phyloP scores from a whole-genome alignment of 2,797 vertebrate species.

The Pampus argenteus region DNA sequence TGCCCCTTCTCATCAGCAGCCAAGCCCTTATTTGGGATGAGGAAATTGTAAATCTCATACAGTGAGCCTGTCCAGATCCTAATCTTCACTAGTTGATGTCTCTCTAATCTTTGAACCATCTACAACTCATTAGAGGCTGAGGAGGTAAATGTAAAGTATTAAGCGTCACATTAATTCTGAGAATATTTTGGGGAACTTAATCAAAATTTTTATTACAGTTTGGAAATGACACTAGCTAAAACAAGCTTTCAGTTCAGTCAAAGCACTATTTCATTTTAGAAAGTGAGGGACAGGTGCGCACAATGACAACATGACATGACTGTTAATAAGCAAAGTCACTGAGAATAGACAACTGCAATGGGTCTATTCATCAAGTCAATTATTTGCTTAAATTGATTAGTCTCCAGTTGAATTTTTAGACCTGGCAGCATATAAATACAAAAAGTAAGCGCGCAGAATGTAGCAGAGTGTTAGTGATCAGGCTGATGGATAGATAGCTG shows the following conservation, averaged over 20 bases:
- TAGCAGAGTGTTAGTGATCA: slow-evolving; percentile 30
- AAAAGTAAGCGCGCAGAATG: slow-evolving; percentile 9
- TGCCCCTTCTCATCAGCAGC: slow-evolving; percentile 75
- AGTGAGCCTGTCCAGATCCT: slow-evolving; percentile 69
- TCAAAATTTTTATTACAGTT: slow-evolving; percentile 28
- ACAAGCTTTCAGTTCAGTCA: neutral
- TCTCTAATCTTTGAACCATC: slow-evolving; percentile 72
- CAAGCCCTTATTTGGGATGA: slow-evolving; percentile 68
- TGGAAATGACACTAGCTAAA: slow-evolving; percentile 9
- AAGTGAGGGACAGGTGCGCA: neutral
- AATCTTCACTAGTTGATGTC: slow-evolving; percentile 73
- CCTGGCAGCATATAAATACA: slow-evolving; percentile 9
- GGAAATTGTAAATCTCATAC: slow-evolving; percentile 76
- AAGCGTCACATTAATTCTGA: slow-evolving; percentile 46
- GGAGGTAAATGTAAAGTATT: slow-evolving; percentile 53
- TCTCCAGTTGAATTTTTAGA: slow-evolving; percentile 25
- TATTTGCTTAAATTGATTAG: slow-evolving; percentile 56
- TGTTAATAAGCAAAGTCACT: slow-evolving; percentile 5
- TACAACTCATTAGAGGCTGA: slow-evolving; percentile 61
- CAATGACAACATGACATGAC: slow-evolving; percentile 2
- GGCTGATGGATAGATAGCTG: slow-evolving; percentile 8
- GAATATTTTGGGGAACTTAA: slow-evolving; percentile 31
- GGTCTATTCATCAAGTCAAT: slow-evolving; percentile 6
- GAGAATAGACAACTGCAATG: neutral
- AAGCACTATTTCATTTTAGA: neutral